Evolutionary conservation across 1,140 invertebrate species (phyloP), one percentile per base, ranked within the genome.

Genomic region (Drosophila watanabei): DNA sequence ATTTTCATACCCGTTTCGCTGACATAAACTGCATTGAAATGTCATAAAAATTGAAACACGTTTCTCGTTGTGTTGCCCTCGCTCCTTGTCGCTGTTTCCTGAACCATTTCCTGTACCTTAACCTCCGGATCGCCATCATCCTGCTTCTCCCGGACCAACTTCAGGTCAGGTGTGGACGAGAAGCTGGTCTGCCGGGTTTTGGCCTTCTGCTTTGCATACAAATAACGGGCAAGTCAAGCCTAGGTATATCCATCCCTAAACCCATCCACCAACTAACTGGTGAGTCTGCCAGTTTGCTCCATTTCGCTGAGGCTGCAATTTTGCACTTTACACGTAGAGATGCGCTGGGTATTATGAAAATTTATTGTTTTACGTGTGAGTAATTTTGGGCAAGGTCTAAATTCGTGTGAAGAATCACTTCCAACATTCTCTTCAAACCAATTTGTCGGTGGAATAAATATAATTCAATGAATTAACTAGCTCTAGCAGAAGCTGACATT

Each of bases 11-110:
- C 78, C 61, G 56, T 88, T 88, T 78, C 86, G 81, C 86, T 86
- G 86, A 90, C 79, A 89, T 90, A 77, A 89, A 90, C 86, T 90
- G 86, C 86, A 89, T 86, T 89, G 86, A 79, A 90, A 89, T 90
- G 86, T 89, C 86, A 90, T 90, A 90, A 85, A 89, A 89, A 89
- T 90, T 85, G 86, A 80, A 89, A 90, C 82, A 90, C 86, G 86
- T 88, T 81, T 73, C 65, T 58, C 54, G 68, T 68, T 68, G 39
- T 60, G 80, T 56, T 83, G 33, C 39, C 30, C 24, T 24, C 54
- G 35, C 49, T 45, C 16, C 54, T 57, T 57, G 54, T n/a, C 54
- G 39, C 58, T 30, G 32, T 45, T 35, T 39, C 35, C 54, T n/a
- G 16, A 37, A 37, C 28, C 20, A 39, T 57, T 57, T 72, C 35